Evolutionary conservation across 2,888 invertebrate genomes (phyloP).

Genomic region (Stegophylla sp.): DNA sequence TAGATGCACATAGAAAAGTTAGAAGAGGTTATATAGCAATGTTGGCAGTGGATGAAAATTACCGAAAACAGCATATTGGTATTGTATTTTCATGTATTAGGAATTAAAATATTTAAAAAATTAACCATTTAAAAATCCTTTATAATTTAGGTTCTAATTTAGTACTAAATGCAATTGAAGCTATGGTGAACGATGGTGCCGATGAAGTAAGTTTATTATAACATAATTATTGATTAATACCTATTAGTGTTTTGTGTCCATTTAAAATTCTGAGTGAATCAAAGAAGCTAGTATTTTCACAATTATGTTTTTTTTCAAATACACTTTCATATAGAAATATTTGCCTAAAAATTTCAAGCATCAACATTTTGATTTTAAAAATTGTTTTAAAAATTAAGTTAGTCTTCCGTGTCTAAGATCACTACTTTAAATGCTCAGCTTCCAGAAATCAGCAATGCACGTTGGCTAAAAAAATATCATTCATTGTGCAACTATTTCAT

Average conservation of each 20-base stretch:
- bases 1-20: constrained; percentile 89
- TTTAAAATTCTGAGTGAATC: no score
- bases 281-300: no score
- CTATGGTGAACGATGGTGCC: constrained; percentile 94
- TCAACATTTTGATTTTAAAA: no score
- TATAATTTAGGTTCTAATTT: constrained; percentile 71
- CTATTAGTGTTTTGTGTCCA: background rate
- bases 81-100: constrained; percentile 58
- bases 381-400: no score
- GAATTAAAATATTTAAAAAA: background rate
- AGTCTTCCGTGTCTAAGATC: no score
- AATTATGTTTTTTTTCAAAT: no score
- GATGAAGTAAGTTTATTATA: constrained; percentile 74
- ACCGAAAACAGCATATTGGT: constrained; percentile 93
- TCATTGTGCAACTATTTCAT: no score
- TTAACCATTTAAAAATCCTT: background rate
- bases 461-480: no score
- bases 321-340: no score
- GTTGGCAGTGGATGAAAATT: constrained; percentile 96
- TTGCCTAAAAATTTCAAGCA: no score
- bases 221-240: background rate
- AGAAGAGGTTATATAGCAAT: constrained; percentile 98
- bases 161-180: constrained; percentile 72
- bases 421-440: no score
- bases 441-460: no score